Percentiles rank a stretch among this genome's conserved stretches.
phyloP scores from a whole-genome alignment of 2,888 invertebrate genomes.

The Pammene fasciana region DNA sequence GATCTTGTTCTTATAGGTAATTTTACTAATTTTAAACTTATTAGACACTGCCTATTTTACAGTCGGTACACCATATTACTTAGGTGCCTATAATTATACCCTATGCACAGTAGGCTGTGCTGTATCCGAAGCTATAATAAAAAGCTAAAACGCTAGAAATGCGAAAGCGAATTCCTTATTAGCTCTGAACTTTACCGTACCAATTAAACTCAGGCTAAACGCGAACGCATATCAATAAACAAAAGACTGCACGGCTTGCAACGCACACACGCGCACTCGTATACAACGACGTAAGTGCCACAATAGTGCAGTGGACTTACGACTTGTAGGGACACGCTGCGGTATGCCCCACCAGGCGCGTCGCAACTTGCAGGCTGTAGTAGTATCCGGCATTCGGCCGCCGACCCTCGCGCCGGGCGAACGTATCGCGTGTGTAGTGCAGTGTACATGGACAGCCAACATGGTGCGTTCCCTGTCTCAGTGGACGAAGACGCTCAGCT shows the following conservation, averaged over 20 bases:
- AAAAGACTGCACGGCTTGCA: conserved; percentile 64
- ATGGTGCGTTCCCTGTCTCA: conserved; percentile 95
- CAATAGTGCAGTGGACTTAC: not conserved
- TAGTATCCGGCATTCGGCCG: conserved; percentile 68
- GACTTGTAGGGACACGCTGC: not conserved
- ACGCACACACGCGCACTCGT: conserved; percentile 46
- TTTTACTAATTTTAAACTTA: too few relatives aligned
- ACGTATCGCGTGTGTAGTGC: conserved; percentile 75
- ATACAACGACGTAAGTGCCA: conserved; percentile 7
- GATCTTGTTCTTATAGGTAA: too few relatives aligned
- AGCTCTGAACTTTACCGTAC: conserved; percentile 30
- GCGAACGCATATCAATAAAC: conserved; percentile 58
- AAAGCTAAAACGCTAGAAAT: conserved; percentile 14
- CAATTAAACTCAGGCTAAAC: conserved; percentile 33
- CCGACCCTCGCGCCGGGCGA: conserved; percentile 63
- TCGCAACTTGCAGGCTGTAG: conserved; percentile 71
- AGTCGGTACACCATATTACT: too few relatives aligned
- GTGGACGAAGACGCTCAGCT: conserved; percentile 96
- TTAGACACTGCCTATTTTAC: too few relatives aligned
- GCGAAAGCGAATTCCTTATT: conserved; percentile 22
- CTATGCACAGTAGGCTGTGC: too few relatives aligned
- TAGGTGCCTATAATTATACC: too few relatives aligned
- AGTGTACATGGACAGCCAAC: conserved; percentile 78
- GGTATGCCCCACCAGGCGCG: conserved; percentile 59
- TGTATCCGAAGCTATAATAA: not conserved